These are phyloP conservation scores for Ceratina australensis DNA, from an alignment of 1,140 invertebrate genomes.

Conservation along the genomic window DNA sequence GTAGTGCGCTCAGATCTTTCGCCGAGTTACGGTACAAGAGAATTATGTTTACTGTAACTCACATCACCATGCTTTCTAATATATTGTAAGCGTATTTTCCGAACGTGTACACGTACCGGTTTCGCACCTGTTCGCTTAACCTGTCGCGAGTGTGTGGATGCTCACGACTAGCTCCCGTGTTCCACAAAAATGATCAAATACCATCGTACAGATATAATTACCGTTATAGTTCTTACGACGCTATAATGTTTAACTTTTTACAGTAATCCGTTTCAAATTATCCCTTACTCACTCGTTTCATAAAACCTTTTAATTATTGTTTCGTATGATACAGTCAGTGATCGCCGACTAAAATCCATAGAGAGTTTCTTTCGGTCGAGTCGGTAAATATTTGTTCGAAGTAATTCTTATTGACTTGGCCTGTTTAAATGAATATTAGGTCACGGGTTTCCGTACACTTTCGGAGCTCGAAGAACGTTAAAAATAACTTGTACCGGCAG, in stretches of 20 bases:
- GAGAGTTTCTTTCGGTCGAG: too few relatives aligned
- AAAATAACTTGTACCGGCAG: slow-evolving; percentile 15
- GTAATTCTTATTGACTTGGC: too few relatives aligned
- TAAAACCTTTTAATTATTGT: too few relatives aligned
- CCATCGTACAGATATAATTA: not conserved
- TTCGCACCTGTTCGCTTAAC: slow-evolving; percentile 35
- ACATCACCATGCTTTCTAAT: not conserved
- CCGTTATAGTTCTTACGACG: not conserved
- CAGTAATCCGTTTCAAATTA: too few relatives aligned
- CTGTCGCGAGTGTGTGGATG: not conserved
- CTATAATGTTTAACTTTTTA: not conserved
- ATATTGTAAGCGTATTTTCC: not conserved
- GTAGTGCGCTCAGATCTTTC: not conserved
- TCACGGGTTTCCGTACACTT: not conserved
- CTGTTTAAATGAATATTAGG: too few relatives aligned
- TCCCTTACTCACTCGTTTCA: too few relatives aligned
- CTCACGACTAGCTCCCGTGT: not conserved
- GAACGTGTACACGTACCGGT: slow-evolving; percentile 14
- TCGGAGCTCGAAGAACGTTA: not conserved
- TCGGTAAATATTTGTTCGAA: too few relatives aligned
- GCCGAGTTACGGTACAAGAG: not conserved
- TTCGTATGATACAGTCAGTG: too few relatives aligned
- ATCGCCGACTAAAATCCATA: too few relatives aligned
- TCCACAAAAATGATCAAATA: slow-evolving; percentile 7
- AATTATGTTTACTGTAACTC: not conserved